Base-by-base conservation (phyloP, 35 echinoderm and acorn worm species). In the Holothuria glaberrima region DNA sequence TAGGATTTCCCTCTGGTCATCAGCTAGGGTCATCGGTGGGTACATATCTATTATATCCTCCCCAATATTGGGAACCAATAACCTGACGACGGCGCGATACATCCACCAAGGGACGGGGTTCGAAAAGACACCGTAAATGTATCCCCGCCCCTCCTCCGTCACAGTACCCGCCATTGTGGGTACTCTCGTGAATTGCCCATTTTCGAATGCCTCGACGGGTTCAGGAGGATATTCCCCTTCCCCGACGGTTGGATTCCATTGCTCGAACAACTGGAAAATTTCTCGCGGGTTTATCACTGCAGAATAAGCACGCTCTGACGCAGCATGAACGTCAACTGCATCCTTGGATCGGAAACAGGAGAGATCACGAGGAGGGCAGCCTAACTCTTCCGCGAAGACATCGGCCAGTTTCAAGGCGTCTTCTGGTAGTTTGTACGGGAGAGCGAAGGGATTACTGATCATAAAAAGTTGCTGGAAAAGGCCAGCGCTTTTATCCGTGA, bases 391-490 rank as follows among this genome's bases (percentile, higher is more conserved):
- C 3, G 88, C 88, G 18, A 90, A 90, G 58, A 25, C 31, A 28
- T 65, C 71, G 6, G 68, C 74, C 0, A 90, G 74, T 34, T 36
- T 62, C 3, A 81, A 19, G 33, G 73, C 88, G 29, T 78, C 74
- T 27, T 58, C 56, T 48, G 72, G 58, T 44, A 77, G 57, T 25
- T 78, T 90, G 36, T 59, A 90, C 9, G 88, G 88, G 25, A 90
- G 41, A 81, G 88, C 56, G 45, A 90, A 90, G 26, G 88, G 88
- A 61, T 78, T 78, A 67, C 88, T 90, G 24, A 77, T 24, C 48
- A 90, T 78, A 33, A 64, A 77, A 2, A 50, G 71, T 30, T 71
- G 71, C 20, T 90, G 73, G 34, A 90, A 81, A 18, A 90, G 75
- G 13, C 61, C 30, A 9, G 18, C 28, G 36, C 88, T 90, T 26